These are phyloP conservation scores for Diaphora mendica DNA, from an alignment of 2,888 invertebrate genomes.

Conservation along the genomic window DNA sequence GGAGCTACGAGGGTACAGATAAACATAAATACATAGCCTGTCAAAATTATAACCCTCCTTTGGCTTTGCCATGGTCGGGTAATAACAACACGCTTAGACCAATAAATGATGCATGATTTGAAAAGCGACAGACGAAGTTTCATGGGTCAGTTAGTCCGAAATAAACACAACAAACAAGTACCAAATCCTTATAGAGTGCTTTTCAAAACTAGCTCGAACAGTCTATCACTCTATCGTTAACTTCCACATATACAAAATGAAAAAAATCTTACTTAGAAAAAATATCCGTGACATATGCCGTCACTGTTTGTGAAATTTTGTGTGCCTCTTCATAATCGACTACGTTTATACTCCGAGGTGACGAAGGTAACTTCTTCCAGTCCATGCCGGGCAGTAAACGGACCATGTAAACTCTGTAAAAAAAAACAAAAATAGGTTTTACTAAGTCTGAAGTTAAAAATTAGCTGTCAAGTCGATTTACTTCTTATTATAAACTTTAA, in stretches of 20 bases:
- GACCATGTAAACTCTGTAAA: slow-evolving; percentile 90
- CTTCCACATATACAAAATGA: background rate
- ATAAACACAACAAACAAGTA: too few relatives aligned
- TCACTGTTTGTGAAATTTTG: slow-evolving; percentile 81
- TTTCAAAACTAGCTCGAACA: background rate
- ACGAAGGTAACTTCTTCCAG: slow-evolving; percentile 88
- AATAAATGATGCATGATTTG: too few relatives aligned
- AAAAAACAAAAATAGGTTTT: background rate
- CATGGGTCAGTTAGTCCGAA: too few relatives aligned
- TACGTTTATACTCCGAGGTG: slow-evolving; percentile 90
- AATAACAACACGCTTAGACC: too few relatives aligned
- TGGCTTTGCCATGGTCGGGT: too few relatives aligned
- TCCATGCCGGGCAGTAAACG: slow-evolving; percentile 88
- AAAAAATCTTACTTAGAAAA: slow-evolving; percentile 88
- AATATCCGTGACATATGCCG: slow-evolving; percentile 95
- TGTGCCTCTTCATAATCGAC: slow-evolving; percentile 92
- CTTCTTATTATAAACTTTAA: background rate
- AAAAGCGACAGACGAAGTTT: too few relatives aligned
- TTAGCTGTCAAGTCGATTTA: background rate
- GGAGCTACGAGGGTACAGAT: too few relatives aligned
- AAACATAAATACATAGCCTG: too few relatives aligned
- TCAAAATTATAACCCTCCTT: too few relatives aligned
- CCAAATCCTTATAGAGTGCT: background rate
- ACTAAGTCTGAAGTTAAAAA: background rate
- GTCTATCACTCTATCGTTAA: background rate